Conservation (phyloP, 2,113 vertebrate species). For the Ellobius talpinus region DNA sequence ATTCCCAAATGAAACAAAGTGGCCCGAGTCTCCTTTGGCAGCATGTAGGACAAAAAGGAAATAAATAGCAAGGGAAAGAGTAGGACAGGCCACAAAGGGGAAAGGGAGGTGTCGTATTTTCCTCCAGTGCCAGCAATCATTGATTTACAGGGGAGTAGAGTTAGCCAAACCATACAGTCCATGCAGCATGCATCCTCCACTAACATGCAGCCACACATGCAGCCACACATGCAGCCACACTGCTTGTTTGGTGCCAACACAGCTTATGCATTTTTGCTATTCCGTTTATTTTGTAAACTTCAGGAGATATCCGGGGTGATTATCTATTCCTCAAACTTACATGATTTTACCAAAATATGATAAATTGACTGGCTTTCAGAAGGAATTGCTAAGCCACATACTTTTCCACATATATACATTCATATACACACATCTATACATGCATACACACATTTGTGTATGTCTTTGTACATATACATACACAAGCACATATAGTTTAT, state of each 20-base stretch:
- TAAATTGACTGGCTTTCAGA: background rate
- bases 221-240: background rate
- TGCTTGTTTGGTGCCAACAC: background rate
- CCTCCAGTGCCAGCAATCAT: background rate
- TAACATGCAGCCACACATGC: background rate
- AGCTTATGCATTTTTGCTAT: background rate
- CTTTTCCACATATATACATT: background rate
- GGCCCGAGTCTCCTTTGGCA: background rate
- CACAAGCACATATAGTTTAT: background rate
- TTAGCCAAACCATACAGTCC: background rate
- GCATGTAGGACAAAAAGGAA: background rate
- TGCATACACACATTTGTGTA: background rate
- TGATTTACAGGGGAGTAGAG: background rate
- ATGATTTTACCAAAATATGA: background rate
- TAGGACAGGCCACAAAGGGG: background rate
- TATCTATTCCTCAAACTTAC: background rate
- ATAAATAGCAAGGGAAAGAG: background rate
- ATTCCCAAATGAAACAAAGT: background rate
- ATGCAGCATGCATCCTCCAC: background rate
- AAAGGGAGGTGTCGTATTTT: background rate
- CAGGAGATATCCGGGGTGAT: background rate
- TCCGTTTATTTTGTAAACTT: constrained; percentile 17
- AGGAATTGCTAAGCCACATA: background rate
- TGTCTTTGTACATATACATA: background rate
- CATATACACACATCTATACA: background rate